Base-by-base conservation (phyloP, 2,888 invertebrate genomes). In the Pyrocoelia pectoralis region DNA sequence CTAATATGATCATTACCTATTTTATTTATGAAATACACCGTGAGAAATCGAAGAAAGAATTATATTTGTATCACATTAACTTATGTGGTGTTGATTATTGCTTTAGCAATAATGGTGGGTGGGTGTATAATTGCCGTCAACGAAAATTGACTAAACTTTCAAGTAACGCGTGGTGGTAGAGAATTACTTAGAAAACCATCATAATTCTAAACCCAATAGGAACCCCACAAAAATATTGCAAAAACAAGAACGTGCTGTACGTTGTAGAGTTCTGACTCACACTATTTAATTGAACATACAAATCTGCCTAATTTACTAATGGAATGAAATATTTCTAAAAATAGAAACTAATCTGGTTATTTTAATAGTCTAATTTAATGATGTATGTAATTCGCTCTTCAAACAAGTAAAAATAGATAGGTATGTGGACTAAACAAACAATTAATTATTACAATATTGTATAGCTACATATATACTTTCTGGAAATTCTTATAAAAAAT, bases 241-340 rank as follows among this genome's bases (percentile, higher is more conserved):
- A 46, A 46, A 46, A 14, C 13, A 46, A 46, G 15, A 33, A 33
- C 9, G n/a, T 33, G 2, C n/a, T n/a, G n/a, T n/a, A 33, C n/a
- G 33, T 3, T 33, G 24, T 24, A 24, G 33, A 33, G 8, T 33
- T 33, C 33, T 33, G 33, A 33, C 33, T 33, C 33, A 33, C 8
- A 10, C 10, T n/a, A n/a, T 33, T n/a, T 33, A 33, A 33, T 33
- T 33, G 33, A 33, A 33, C 10, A n/a, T 2, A 33, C 10, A n/a
- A n/a, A 33, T n/a, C n/a, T 46, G 46, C 15, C 46, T 18, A 46
- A 46, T 46, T 46, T 46, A 10, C 46, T 14, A n/a, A 46, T 46
- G 46, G 10, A 46, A 46, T 17, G 13, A 3, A 41, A 41, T 41
- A 14, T 14, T 13, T n/a, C 46, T 46, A 46, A 46, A 46, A 46